phyloP scores from a whole-genome alignment of 2,888 invertebrate species.

The Melanargia galathea region DNA sequence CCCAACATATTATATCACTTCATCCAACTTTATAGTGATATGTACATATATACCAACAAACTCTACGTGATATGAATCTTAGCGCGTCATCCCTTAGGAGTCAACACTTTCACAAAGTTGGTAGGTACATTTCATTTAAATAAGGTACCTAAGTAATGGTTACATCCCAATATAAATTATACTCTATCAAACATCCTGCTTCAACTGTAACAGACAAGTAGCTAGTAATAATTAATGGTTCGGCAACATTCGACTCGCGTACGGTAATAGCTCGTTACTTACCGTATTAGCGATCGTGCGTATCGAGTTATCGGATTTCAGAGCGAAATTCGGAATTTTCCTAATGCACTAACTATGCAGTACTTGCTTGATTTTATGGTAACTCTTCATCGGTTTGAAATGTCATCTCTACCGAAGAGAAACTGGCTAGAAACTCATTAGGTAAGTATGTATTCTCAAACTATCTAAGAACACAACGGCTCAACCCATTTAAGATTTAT shows the following conservation, averaged over 20 bases:
- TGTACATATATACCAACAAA: too few species aligned
- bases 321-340: conserved; percentile 8
- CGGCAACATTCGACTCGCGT: conserved; percentile 54
- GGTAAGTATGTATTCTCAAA: too few species aligned
- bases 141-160: too few species aligned
- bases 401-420: background rate
- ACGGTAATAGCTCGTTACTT: conserved; percentile 54
- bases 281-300: conserved; percentile 50
- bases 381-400: background rate
- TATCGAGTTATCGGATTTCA: conserved; percentile 56
- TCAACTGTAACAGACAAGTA: background rate
- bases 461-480: too few species aligned
- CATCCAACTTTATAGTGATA: too few species aligned
- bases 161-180: background rate
- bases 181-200: conserved; percentile 1
- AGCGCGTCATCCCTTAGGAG: too few species aligned
- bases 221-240: conserved; percentile 18
- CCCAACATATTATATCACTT: too few species aligned
- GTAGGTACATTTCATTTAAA: too few species aligned
- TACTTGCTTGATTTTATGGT: background rate
- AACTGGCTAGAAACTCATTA: too few species aligned
- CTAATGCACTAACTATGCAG: background rate
- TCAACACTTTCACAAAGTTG: too few species aligned
- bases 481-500: too few species aligned
- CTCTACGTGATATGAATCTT: too few species aligned